Conservation (phyloP, 2,797 vertebrate species). For the Poeciliopsis infans region DNA sequence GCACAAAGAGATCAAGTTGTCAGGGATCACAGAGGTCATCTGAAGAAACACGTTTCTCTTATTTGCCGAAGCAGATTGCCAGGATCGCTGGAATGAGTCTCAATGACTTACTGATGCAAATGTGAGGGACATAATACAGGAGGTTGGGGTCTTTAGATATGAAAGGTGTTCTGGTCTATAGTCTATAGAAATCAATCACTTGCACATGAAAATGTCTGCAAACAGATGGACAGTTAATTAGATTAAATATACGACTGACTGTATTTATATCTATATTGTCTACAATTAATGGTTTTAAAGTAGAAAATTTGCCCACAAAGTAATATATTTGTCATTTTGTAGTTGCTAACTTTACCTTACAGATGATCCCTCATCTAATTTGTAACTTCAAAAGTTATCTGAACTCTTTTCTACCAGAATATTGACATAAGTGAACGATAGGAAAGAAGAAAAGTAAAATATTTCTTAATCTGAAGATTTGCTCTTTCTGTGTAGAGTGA, state of each 20-base stretch:
- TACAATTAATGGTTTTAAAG: background rate
- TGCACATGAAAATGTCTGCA: too few relatives aligned
- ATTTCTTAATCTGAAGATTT: slow-evolving; percentile 48
- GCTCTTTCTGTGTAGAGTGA: slow-evolving; percentile 32
- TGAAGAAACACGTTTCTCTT: background rate
- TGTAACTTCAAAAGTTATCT: slow-evolving; percentile 50
- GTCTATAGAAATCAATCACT: too few relatives aligned
- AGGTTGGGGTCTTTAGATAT: background rate
- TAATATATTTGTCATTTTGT: slow-evolving; percentile 3
- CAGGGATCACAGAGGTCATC: slow-evolving; percentile 8
- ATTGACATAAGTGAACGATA: slow-evolving; percentile 35
- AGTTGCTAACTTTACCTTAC: slow-evolving; percentile 12
- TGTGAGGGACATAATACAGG: slow-evolving; percentile 42
- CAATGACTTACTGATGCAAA: slow-evolving; percentile 41
- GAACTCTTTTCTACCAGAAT: slow-evolving; percentile 14
- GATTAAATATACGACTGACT: background rate
- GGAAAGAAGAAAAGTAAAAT: slow-evolving; percentile 56
- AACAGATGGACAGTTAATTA: background rate
- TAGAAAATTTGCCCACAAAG: background rate
- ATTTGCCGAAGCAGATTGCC: slow-evolving; percentile 24
- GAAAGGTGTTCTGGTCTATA: too few relatives aligned
- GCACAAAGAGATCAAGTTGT: slow-evolving; percentile 45
- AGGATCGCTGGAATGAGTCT: background rate
- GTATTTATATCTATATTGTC: background rate
- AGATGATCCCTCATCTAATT: slow-evolving; percentile 38